Evolutionary conservation across 2,797 vertebrate genomes (phyloP).

Genomic region (Alca torda): DNA sequence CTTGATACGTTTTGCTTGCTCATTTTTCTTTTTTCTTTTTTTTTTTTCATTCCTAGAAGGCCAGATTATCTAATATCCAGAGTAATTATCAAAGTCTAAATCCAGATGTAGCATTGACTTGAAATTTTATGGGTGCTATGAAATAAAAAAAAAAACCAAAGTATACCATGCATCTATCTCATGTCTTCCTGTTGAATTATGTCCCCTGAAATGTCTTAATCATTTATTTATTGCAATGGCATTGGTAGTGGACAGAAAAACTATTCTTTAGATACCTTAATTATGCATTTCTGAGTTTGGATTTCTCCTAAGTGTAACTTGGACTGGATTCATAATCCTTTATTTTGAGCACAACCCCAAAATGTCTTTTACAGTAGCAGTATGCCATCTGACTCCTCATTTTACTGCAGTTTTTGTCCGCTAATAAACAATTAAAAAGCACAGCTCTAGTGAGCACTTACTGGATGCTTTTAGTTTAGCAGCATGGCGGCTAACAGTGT

Average conservation of each 20-base stretch:
- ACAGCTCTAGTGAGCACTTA: background rate
- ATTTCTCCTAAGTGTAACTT: background rate
- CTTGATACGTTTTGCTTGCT: background rate
- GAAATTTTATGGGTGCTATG: background rate
- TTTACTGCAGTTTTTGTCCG: background rate
- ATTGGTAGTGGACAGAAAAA: background rate
- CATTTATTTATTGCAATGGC: background rate
- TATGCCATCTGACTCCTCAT: background rate
- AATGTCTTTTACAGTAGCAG: background rate
- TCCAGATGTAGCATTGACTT: background rate
- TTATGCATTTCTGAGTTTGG: background rate
- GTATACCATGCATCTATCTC: background rate
- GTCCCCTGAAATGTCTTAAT: background rate
- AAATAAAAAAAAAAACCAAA: background rate
- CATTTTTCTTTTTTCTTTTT: background rate
- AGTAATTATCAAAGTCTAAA: background rate
- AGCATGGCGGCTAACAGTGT: background rate
- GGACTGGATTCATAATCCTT: background rate
- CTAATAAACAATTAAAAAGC: background rate
- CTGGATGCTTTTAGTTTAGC: background rate
- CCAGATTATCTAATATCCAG: background rate
- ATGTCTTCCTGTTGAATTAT: background rate
- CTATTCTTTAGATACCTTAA: background rate
- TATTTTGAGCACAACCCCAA: background rate
- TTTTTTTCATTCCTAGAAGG: background rate